A percentile compares a stretch with the other conserved stretches of the same genome.
These are phyloP conservation scores for Lysiphlebus fabarum DNA, from an alignment of 1,140 invertebrate genomes.

Conservation along the genomic window DNA sequence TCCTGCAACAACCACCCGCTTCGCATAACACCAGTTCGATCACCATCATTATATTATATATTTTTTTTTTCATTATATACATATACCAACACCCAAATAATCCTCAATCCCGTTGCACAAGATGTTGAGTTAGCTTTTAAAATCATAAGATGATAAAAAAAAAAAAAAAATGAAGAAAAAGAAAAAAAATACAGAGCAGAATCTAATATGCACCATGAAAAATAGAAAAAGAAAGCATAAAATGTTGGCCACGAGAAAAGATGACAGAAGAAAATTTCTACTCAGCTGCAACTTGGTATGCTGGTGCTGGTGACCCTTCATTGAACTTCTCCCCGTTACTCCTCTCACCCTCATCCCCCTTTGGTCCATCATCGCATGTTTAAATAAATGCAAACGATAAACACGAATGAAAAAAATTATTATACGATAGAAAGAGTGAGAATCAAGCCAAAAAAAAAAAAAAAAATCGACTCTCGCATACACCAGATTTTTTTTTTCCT, in stretches of 20 bases:
- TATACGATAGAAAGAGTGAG: background rate
- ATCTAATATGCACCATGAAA: background rate
- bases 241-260: background rate
- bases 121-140: too few relatives aligned
- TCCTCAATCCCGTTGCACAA: too few relatives aligned
- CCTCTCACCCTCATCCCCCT: background rate
- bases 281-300: constrained; percentile 16
- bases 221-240: too few relatives aligned
- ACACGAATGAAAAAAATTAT: background rate
- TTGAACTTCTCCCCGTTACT: background rate
- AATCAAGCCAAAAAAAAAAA: background rate
- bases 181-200: background rate
- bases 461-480: background rate
- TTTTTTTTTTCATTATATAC: too few relatives aligned
- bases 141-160: too few relatives aligned
- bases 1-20: too few relatives aligned
- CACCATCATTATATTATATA: too few relatives aligned
- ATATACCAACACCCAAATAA: too few relatives aligned
- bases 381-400: constrained; percentile 1
- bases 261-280: background rate
- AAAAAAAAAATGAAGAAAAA: background rate
- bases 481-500: background rate
- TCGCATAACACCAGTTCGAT: too few relatives aligned
- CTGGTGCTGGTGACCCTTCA: constrained; percentile 5
- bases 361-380: background rate